Base-by-base conservation (phyloP, 2,113 vertebrate species). In the Astatotilapia flaviijosephi region DNA sequence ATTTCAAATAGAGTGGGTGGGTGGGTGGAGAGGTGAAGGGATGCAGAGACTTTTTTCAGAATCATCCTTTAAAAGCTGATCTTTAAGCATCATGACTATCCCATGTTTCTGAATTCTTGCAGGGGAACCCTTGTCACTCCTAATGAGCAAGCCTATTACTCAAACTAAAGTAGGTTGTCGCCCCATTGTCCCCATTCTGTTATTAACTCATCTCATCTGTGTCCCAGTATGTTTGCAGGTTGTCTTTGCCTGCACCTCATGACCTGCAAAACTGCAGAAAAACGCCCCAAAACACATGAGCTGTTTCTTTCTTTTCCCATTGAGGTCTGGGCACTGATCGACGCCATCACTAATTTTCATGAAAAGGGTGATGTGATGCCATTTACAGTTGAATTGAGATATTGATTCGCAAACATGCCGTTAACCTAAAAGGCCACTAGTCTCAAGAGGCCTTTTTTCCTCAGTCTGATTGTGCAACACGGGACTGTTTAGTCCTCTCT, bases 121-220 rank as follows among this genome's bases (percentile, higher is more conserved):
- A 26, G 65, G 70, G 62, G 80, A 70, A 81, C 51, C 37, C 42
- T 53, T 4, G 82, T 94, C 90, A 87, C 28, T 89, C 42, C 82
- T 88, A 82, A 92, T 93, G 86, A 91, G 77, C 75, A 45, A 82
- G 42, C 85, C 90, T 87, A 95, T 93, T 93, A 92, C 91, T 95
- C 94, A 94, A 37, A 77, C 49, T 83, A 80, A 83, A 93, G 86
- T 21, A 87, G 90, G 86, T 62, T 91, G 90, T 88, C 92, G n/a
- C 31, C 79, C 84, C 62, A 9, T 83, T 83, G 79, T 70, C 54
- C 51, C 65, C 73, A 12, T 19, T 12, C 82, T 82, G 81, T 83
- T 85, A 86, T 86, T 88, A 83, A 79, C 80, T 73, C 19, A 14
- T 80, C 54, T 84, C 58, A n/a, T 89, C 79, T 31, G 31, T 68